These are phyloP conservation scores for Heteronetta atricapilla DNA, from an alignment of 2,113 vertebrate genomes.

Conservation along the genomic window DNA sequence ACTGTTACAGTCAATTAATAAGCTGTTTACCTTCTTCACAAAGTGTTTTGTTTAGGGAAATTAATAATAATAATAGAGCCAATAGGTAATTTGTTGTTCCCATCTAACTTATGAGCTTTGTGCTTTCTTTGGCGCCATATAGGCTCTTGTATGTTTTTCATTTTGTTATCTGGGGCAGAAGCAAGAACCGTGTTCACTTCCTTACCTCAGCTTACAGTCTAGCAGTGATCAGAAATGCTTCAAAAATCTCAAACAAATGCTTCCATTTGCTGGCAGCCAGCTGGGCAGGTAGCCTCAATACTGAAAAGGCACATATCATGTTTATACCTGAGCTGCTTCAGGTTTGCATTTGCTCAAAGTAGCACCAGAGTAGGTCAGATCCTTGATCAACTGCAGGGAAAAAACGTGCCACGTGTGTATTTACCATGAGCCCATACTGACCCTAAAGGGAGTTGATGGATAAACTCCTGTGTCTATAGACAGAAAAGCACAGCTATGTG, in stretches of 20 bases:
- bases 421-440: not conserved
- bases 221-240: not conserved
- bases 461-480: not conserved
- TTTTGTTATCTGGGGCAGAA: slow-evolving; percentile 22
- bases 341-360: not conserved
- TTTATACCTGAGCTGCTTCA: not conserved
- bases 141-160: slow-evolving; percentile 10
- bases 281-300: not conserved
- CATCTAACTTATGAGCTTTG: not conserved
- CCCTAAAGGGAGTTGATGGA: not conserved
- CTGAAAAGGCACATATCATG: not conserved
- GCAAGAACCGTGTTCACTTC: not conserved
- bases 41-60: slow-evolving; percentile 17
- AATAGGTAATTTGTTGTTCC: slow-evolving; percentile 1
- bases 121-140: slow-evolving; percentile 30
- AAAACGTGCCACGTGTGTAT: not conserved
- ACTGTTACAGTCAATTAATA: not conserved
- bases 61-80: not conserved
- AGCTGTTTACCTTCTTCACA: not conserved
- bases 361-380: not conserved
- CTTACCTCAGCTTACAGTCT: not conserved
- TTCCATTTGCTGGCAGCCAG: not conserved
- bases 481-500: not conserved
- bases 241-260: not conserved
- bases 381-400: not conserved